Base-by-base conservation (phyloP, 2,888 invertebrate genomes). In the Eupithecia centaureata region DNA sequence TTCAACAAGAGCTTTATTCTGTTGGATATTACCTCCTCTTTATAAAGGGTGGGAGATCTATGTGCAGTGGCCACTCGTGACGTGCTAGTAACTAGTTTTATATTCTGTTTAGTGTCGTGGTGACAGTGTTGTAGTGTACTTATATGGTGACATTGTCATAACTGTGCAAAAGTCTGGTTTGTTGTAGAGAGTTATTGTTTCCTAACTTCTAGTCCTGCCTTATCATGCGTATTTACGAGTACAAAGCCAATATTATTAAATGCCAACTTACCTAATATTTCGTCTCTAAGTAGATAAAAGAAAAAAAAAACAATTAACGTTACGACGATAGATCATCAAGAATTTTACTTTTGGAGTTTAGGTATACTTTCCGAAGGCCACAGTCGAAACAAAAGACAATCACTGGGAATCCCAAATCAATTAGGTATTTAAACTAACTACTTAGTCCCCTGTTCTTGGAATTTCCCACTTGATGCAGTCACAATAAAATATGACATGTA, bases 71-170 rank as follows among this genome's bases (percentile, higher is more conserved):
- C 70, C 77, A 66, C 63, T 73, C 75, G 69, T 72, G 82, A 81
- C 78, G 80, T 81, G 79, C 76, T 77, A 77, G 83, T 85, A 86
- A 86, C 86, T 85, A 86, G 86, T 87, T 89, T 87, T 87, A 88
- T 86, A 85, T 83, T 84, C 82, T 82, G 84, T 85, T 87, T 83
- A 85, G 82, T 82, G 76, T 80, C 77, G 66, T 67, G 59, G 57
- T 57, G 57, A 57, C 57, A 47, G 47, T 47, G 47, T 47, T 22
- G 47, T 47, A 22, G 8, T 18, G 22, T 22, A 47, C 47, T 47
- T 47, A 47, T 47, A 47, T 66, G 57, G 57, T 32, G 57, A 57
- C 57, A 30, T 8, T 57, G 57, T 57, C 57, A 33, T 57, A 56
- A 33, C 57, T 57, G 27, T 27, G 57, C 57, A 57, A 30, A 57